phyloP scores from a whole-genome alignment of 2,888 invertebrate species.

The Bibio marci region DNA sequence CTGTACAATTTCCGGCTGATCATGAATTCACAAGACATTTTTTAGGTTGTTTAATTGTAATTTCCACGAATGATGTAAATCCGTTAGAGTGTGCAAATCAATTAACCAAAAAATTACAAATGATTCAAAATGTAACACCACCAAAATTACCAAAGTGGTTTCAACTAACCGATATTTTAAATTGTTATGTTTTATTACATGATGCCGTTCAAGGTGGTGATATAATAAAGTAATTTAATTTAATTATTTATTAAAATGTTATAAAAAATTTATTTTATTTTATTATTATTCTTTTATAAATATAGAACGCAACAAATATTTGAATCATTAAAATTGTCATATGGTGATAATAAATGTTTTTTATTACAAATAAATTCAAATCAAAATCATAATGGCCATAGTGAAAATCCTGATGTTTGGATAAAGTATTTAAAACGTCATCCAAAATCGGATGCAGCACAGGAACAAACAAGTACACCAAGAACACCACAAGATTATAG shows the following conservation, averaged over 20 bases:
- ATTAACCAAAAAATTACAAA: conserved; percentile 63
- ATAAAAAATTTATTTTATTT: conserved; percentile 11
- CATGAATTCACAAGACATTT: conserved; percentile 93
- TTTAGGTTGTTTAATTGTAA: conserved; percentile 62
- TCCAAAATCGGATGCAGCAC: conserved; percentile 27
- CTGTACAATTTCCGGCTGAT: conserved; percentile 76
- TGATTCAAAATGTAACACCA: conserved; percentile 55
- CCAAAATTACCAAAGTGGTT: conserved; percentile 75
- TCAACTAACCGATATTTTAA: conserved; percentile 54
- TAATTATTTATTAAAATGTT: not conserved
- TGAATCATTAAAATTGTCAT: conserved; percentile 70
- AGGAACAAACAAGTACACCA: conserved; percentile 35
- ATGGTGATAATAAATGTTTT: conserved; percentile 77
- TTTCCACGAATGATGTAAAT: conserved; percentile 53
- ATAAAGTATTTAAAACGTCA: conserved; percentile 52
- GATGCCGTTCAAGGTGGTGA: conserved; percentile 54
- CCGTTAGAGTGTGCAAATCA: conserved; percentile 68
- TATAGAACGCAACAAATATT: conserved; percentile 67
- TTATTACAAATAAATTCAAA: conserved; percentile 79
- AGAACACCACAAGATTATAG: conserved; percentile 38
- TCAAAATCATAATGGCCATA: conserved; percentile 23
- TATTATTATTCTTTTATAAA: conserved; percentile 11
- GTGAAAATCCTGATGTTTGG: conserved; percentile 70
- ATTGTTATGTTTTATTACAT: conserved; percentile 80
- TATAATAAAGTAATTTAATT: conserved; percentile 47